Evolutionary conservation across 2,797 vertebrate species (phyloP).

Genomic region (Alectoris magna): DNA sequence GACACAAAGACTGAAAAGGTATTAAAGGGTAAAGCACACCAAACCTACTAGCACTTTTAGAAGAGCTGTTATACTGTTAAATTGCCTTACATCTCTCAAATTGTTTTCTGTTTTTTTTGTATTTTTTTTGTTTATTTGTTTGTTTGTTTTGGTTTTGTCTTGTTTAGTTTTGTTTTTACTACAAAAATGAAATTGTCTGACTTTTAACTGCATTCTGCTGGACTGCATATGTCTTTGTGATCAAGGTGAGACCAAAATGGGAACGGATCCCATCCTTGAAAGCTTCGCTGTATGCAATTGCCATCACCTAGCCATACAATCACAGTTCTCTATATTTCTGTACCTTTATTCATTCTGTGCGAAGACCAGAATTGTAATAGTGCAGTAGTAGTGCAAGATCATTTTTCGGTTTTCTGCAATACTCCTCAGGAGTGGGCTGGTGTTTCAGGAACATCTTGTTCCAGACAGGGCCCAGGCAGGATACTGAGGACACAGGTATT

Average conservation of each 20-base stretch:
- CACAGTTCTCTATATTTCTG: background rate
- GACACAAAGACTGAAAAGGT: background rate
- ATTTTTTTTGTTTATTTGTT: no score
- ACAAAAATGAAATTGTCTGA: background rate
- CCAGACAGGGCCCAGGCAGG: background rate
- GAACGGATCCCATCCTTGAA: background rate
- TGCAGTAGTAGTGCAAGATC: background rate
- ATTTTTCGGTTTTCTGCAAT: background rate
- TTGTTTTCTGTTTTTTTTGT: background rate
- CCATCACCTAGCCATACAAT: background rate
- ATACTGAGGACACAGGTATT: background rate
- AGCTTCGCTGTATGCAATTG: background rate
- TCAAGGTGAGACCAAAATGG: background rate
- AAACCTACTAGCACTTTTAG: background rate
- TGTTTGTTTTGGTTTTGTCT: no score
- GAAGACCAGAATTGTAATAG: background rate
- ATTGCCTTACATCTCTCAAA: background rate
- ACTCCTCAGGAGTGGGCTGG: background rate
- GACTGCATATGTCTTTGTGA: background rate
- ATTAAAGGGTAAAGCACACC: background rate
- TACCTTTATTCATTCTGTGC: background rate
- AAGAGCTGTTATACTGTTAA: slow-evolving; percentile 16
- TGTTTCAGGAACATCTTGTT: background rate
- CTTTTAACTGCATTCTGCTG: background rate
- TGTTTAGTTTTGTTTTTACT: background rate